Evolutionary conservation across 2,113 vertebrate genomes (phyloP), one percentile per base, ranked within the genome.

Genomic region (Glaucidium brasilianum): DNA sequence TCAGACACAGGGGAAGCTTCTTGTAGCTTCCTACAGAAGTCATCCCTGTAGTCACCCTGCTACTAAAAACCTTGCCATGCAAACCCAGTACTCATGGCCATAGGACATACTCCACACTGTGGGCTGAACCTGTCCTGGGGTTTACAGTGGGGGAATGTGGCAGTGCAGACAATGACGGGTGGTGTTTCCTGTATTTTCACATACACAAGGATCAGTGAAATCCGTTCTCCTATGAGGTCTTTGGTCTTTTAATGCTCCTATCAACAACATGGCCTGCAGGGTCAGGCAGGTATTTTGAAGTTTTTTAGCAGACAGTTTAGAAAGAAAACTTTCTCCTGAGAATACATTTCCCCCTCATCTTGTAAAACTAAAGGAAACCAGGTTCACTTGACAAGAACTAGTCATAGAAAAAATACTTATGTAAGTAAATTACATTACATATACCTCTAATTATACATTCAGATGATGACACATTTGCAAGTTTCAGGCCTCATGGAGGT

Each of bases 131-230:
- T 55, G 10, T 21, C 15, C 47, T 35, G 47, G 30, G 11, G 6
- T 35, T 75, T 76, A 62, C 1, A 1, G 7, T 15, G 37, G 22
- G 20, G 7, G 9, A 29, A 43, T 5, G 8, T 0, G 1, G 7
- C 45, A 41, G 6, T 7, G 18, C 0, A 3, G 58, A 34, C 25
- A 73, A 22, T 39, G 26, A 12, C 10, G 0, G 0, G 23, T 32
- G 14, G 0, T 13, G 9, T 29, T 52, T n/a, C 32, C 47, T 25
- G 12, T 1, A 2, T 50, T 69, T 81, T 81, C 9, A 6, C 1
- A 1, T 32, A 21, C 29, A 13, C 5, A 25, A 73, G 29, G 6
- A 21, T 62, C 0, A 1, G 26, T n/a, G 34, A 30, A 73, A 63
- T 35, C 19, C 1, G 0, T 47, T 56, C 21, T 85, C 7, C 34